phyloP scores from a whole-genome alignment of 2,113 vertebrate species.

The Anhinga rufa region DNA sequence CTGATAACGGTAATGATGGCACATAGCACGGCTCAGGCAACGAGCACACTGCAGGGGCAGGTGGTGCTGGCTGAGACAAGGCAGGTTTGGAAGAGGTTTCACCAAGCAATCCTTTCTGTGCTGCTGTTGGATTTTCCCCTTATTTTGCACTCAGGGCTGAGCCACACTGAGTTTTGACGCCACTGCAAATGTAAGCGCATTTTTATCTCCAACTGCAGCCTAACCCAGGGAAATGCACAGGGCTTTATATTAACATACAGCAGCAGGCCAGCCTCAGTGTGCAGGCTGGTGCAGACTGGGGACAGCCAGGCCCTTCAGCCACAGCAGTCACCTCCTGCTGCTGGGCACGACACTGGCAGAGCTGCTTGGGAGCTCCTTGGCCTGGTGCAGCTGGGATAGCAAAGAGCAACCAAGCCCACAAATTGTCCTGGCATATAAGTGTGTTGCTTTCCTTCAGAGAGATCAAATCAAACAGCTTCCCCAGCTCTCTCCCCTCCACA shows the following conservation, averaged over 20 bases:
- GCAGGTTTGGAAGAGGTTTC: neutral
- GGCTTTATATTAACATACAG: neutral
- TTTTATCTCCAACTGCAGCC: neutral
- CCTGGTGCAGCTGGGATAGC: neutral
- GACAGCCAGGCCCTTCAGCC: neutral
- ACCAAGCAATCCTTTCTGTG: neutral
- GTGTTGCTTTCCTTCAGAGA: neutral
- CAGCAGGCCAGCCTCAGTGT: accelerated
- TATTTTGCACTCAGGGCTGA: neutral
- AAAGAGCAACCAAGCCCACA: neutral
- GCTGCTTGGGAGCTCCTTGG: neutral
- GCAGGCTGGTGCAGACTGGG: neutral
- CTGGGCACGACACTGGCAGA: accelerated
- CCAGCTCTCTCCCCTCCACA: neutral
- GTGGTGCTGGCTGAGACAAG: accelerated
- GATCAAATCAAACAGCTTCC: neutral
- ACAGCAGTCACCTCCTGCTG: neutral
- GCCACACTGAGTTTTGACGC: neutral
- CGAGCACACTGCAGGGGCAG: neutral
- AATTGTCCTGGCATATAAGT: accelerated
- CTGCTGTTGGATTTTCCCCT: neutral
- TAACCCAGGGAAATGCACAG: neutral
- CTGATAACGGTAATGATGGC: neutral
- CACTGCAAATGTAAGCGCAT: neutral
- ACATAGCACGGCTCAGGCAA: accelerated